Evolutionary conservation across 2,888 invertebrate species (phyloP).

Genomic region (Imbricaverruca yamaguchii): DNA sequence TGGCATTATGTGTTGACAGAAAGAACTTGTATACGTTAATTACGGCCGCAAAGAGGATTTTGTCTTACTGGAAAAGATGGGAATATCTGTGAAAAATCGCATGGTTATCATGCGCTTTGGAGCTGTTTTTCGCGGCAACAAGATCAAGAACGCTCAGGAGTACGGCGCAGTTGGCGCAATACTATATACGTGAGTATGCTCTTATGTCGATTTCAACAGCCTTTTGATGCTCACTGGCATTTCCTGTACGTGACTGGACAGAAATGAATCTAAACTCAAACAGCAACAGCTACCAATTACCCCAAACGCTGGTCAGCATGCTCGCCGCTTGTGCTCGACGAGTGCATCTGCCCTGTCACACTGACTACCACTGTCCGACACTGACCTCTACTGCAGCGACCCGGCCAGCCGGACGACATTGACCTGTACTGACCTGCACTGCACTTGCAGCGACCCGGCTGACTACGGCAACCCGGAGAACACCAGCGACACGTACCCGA

Average conservation of each 20-base stretch:
- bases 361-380: no score
- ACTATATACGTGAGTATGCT: constrained; percentile 35
- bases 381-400: no score
- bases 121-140: constrained; percentile 35
- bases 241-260: no score
- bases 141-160: constrained; percentile 36
- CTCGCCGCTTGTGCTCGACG: no score
- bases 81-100: constrained; percentile 40
- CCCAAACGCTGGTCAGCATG: no score
- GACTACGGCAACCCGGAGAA: constrained; percentile 28
- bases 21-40: constrained; percentile 41
- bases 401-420: no score
- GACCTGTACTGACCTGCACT: no score
- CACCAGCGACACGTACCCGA: constrained; percentile 26
- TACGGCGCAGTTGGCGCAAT: constrained; percentile 42
- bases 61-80: constrained; percentile 36
- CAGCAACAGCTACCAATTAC: no score
- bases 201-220: no score
- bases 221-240: no score
- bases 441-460: constrained; percentile 25
- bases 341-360: no score
- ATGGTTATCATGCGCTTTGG: constrained; percentile 48
- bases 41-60: constrained; percentile 44
- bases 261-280: no score
- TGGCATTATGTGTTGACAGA: constrained; percentile 11